Conservation (phyloP, 2,797 vertebrate genomes). For the Microctenopoma stevenorrisi region DNA sequence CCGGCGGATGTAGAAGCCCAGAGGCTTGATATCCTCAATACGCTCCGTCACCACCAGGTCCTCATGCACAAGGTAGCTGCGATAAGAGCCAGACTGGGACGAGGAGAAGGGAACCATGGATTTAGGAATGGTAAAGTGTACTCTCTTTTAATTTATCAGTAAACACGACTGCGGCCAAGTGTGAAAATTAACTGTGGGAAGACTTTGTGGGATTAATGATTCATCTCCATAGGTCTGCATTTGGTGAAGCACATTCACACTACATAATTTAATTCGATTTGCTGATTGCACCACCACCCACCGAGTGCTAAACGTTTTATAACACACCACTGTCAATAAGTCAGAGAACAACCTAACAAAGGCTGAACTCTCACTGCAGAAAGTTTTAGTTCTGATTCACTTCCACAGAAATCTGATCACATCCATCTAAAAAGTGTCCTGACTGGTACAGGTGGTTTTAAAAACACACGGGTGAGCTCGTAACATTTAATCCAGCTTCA, state of each 20-base stretch:
- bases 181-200: constrained; percentile 4
- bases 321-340: neutral
- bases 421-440: no score
- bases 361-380: neutral
- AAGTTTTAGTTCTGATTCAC: no score
- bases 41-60: constrained; percentile 94
- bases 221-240: constrained; percentile 18
- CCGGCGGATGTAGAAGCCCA: constrained; percentile 93
- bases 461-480: no score
- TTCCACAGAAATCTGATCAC: no score
- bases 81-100: constrained; percentile 89
- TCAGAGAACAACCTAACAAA: neutral
- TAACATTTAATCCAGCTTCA: no score
- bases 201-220: neutral
- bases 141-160: neutral
- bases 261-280: neutral
- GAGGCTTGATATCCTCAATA: constrained; percentile 88
- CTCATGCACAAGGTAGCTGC: constrained; percentile 92
- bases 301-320: constrained; percentile 2
- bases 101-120: neutral
- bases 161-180: neutral
- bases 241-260: constrained; percentile 2
- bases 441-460: no score
- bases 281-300: neutral
- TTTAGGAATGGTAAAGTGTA: no score